phyloP scores from a whole-genome alignment of 53 echinoderm and acorn worm species.

The Arbacia lixula region DNA sequence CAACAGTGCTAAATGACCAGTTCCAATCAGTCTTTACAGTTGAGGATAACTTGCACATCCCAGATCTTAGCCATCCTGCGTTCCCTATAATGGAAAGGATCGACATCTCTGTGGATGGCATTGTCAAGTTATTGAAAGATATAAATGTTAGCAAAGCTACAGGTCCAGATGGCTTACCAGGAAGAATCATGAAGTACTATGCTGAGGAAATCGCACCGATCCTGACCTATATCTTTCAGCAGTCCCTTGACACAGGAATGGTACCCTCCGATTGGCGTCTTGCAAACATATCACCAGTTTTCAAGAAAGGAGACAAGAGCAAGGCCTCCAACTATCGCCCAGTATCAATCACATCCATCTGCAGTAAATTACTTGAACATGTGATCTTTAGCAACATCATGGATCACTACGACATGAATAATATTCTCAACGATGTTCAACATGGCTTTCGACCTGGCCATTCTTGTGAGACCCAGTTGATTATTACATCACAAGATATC shows the following conservation, averaged over 20 bases:
- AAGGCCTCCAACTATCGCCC: constrained; percentile 45
- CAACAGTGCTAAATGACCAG: constrained; percentile 20
- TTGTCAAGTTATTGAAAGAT: neutral
- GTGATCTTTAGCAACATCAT: constrained; percentile 57
- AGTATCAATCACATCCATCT: constrained; percentile 51
- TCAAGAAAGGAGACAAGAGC: constrained; percentile 53
- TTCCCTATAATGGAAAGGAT: neutral
- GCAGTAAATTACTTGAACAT: constrained; percentile 52
- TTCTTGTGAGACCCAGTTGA: constrained; percentile 62
- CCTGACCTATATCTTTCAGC: constrained; percentile 56
- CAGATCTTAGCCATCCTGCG: constrained; percentile 4
- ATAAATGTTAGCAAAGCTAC: constrained; percentile 54
- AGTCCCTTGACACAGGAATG: constrained; percentile 54
- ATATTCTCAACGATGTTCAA: constrained; percentile 47
- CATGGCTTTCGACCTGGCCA: constrained; percentile 54
- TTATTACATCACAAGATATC: constrained; percentile 52
- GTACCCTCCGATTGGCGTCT: constrained; percentile 47
- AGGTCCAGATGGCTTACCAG: constrained; percentile 51
- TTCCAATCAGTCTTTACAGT: constrained; percentile 13
- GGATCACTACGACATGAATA: constrained; percentile 56
- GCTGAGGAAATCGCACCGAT: constrained; percentile 54
- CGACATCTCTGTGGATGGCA: neutral
- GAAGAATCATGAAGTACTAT: constrained; percentile 38
- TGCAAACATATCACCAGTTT: constrained; percentile 53
- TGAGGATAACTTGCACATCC: neutral